Evolutionary conservation across 2,888 invertebrate species (phyloP).

Genomic region (Torymus tubicola): DNA sequence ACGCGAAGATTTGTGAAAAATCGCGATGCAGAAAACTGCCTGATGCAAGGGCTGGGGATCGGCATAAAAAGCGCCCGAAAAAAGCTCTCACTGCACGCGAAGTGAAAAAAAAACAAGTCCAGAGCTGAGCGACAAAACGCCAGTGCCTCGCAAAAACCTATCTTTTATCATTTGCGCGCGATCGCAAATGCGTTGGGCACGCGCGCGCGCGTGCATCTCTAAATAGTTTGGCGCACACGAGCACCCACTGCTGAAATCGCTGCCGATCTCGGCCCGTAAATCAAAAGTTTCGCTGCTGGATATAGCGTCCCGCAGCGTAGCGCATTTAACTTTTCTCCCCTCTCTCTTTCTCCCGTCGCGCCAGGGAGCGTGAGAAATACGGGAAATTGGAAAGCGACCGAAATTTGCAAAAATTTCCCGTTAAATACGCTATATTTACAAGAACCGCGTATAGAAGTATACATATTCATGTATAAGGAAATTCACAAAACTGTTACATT

Average conservation of each 20-base stretch:
- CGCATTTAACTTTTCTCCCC: constrained; percentile 42
- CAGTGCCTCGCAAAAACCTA: not conserved
- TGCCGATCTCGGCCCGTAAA: constrained; percentile 45
- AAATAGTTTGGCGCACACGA: constrained; percentile 39
- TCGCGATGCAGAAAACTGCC: constrained; percentile 10
- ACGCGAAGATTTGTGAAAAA: constrained; percentile 26
- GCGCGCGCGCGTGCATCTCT: constrained; percentile 34
- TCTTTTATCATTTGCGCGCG: constrained; percentile 42
- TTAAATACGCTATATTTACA: too few relatives aligned
- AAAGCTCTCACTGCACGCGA: constrained; percentile 3
- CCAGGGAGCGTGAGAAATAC: constrained; percentile 28
- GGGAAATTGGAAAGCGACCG: constrained; percentile 32
- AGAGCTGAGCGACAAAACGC: not conserved
- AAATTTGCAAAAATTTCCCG: too few relatives aligned
- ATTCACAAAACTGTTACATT: too few relatives aligned
- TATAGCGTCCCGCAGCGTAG: constrained; percentile 7
- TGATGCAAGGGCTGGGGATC: not conserved
- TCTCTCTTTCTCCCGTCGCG: too few relatives aligned
- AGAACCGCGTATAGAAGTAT: too few relatives aligned
- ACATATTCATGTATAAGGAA: too few relatives aligned
- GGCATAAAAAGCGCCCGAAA: not conserved
- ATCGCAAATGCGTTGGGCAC: constrained; percentile 11
- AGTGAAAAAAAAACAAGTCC: not conserved
- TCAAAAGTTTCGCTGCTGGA: constrained; percentile 52
- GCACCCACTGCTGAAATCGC: constrained; percentile 31